Evolutionary conservation across 2,888 invertebrate genomes (phyloP), one percentile per base, ranked within the genome.

Genomic region (Phragmatobia fuliginosa): DNA sequence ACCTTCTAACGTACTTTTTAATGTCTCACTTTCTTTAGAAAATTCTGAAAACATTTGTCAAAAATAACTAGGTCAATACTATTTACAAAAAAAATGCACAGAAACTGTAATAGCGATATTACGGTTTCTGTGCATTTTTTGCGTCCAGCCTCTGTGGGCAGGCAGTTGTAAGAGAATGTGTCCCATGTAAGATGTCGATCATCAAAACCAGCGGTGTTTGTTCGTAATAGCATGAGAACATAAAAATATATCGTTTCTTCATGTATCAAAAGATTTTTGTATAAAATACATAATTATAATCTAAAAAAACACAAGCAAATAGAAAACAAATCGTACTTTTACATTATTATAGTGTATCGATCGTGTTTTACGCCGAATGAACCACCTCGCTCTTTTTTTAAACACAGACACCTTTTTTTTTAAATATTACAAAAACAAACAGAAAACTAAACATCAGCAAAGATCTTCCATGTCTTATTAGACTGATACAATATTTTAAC

Each of bases 41-140:
- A 84, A 67, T 75, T 91, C 92, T 92, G 77, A 38, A 90, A 90
- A 71, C n/a, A 52, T 21, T 52, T 28, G 28, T 18, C 21, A 1
- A 49, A n/a, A n/a, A 63, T 16, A 38, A 41, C n/a, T n/a, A n/a
- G n/a, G n/a, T n/a, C n/a, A n/a, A n/a, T 52, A 16, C 38, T 33
- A 33, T 32, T 60, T n/a, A 1, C 8, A n/a, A n/a, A 28, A 66
- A 25, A 21, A 66, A 36, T 38, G 38, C 41, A 21, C 14, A 11
- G 28, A 58, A n/a, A n/a, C n/a, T n/a, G n/a, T n/a, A n/a, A n/a
- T n/a, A 41, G 31, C 14, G 25, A 18, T 21, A 49, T n/a, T 41
- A 36, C 41, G 18, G n/a, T 10, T 49, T 49, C 6, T 49, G 45
- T 45, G 18, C 18, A 8, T n/a, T 21, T 45, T 45, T 45, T 18